Base-by-base conservation (phyloP, 2,888 invertebrate genomes). In the Yponomeuta evonymella region DNA sequence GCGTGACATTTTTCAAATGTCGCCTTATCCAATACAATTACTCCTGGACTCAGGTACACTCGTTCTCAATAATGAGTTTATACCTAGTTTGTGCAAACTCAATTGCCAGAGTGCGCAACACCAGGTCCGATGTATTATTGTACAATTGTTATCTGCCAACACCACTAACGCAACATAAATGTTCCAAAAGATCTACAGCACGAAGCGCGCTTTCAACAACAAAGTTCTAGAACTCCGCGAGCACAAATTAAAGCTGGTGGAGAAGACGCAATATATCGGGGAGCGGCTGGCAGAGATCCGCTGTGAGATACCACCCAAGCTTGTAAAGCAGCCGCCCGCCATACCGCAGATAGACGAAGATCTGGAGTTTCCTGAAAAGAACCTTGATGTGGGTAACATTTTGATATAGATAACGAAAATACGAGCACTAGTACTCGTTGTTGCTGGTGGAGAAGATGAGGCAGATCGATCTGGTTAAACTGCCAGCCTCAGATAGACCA, bases 351-450 rank as follows among this genome's bases (percentile, higher is more conserved):
- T 94, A 43, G 92, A 93, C 73, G 80, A 89, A 0, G 86, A 93
- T 2, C 75, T 93, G 1, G 94, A 95, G 77, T 94, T 93, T 76
- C 94, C 94, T 0, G 95, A 95, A 75, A 91, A 83, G 71, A 85
- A 94, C 76, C 82, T 94, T 36, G 87, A 94, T 8, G 43, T 43
- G 8, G 43, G 43, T 43, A 43, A 43, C 43, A 43, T 33, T 33
- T 4, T 33, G 3, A 33, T 33, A 33, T 58, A 15, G 15, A 58
- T 58, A 15, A 15, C 51, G 10, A 15, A 15, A 15, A 58, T 23
- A 23, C 23, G 23, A 12, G 15, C 51, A 15, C 15, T 15, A 15
- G 6, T 43, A 43, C 43, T 5, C 8, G 43, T 43, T 43, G 8
- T 5, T 43, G 43, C 8, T 43, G 43, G 9, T 43, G 43, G 43